Base-by-base conservation (phyloP, 2,797 vertebrate genomes). In the Epinephelus awoara region DNA sequence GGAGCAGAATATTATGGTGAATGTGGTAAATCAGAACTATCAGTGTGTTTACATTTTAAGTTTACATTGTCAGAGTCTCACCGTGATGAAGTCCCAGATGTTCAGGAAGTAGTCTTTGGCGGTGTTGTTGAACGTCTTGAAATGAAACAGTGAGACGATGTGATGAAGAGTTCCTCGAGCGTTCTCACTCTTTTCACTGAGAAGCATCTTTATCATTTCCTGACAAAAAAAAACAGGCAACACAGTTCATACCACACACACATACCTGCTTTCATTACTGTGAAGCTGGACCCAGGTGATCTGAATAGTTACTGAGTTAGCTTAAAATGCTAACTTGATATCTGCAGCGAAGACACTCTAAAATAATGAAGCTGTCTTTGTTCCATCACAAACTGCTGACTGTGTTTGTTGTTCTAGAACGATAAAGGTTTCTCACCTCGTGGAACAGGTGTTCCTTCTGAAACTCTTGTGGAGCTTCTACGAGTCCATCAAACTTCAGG, bases 61-160 rank as follows among this genome's bases (percentile, higher is more conserved):
- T 29, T 29, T 29, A 29, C 5, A 29, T 6, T 29, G 27, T 29
- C 27, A 23, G 5, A 14, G 10, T 12, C 21, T 62, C 23, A 72
- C 69, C 57, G 38, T 63, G 8, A 72, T 72, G 11, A 72, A 72
- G 58, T 72, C 69, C 58, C 69, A 72, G 34, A 62, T n/a, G 69
- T 72, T 62, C 15, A 72, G 47, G 58, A 72, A 72, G 21, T 52
- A 54, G 18, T 72, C 58, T 72, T 42, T 62, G 34, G 69, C 69
- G 0, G 21, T 15, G 69, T 17, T 72, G 69, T 72, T 63, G 3
- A 72, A 72, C 1, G 69, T 72, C 58, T 72, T 72, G 57, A 72
- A 72, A 47, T 44, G 34, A 52, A 72, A 66, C 51, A 56, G 62
- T 1, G 42, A 65, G 14, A 25, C 0, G 54, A 58, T 61, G 63